Evolutionary conservation across 1,140 invertebrate species (phyloP).

Genomic region (Achatina immaculata): DNA sequence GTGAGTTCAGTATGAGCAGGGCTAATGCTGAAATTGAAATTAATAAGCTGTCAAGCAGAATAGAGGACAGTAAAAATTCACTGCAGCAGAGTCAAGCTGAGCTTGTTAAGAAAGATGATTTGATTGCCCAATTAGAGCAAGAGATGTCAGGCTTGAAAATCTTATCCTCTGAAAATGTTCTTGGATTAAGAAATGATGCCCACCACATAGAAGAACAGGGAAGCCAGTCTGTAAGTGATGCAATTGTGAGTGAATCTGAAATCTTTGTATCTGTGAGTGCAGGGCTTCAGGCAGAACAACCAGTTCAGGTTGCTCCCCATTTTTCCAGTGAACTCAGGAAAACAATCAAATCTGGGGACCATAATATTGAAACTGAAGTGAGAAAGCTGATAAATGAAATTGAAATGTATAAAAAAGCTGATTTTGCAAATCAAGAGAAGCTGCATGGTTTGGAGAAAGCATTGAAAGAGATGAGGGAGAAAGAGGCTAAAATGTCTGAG

Average conservation of each 20-base stretch:
- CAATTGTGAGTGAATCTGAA: constrained; percentile 19
- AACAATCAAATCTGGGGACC: background rate
- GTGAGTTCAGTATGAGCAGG: background rate
- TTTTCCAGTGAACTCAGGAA: background rate
- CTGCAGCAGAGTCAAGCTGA: background rate
- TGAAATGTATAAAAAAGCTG: constrained; percentile 6
- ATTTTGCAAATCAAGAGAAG: constrained; percentile 14
- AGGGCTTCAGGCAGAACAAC: constrained; percentile 8
- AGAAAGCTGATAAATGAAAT: constrained; percentile 25
- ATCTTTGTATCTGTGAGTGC: constrained; percentile 9
- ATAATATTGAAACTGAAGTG: constrained; percentile 15
- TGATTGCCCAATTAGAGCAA: background rate
- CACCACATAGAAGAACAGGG: background rate
- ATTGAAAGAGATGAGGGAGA: constrained; percentile 28
- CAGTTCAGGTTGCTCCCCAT: background rate
- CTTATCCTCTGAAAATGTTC: background rate
- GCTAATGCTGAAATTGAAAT: background rate
- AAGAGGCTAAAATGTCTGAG: constrained; percentile 14
- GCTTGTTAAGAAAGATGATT: background rate
- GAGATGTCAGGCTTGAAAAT: constrained; percentile 16
- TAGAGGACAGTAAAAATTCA: background rate
- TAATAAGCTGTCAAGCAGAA: background rate
- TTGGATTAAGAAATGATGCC: background rate
- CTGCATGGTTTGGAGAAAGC: constrained; percentile 7
- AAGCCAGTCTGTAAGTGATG: background rate